Evolutionary conservation across 2,888 invertebrate genomes (phyloP).

Genomic region (Pherbina coryleti): DNA sequence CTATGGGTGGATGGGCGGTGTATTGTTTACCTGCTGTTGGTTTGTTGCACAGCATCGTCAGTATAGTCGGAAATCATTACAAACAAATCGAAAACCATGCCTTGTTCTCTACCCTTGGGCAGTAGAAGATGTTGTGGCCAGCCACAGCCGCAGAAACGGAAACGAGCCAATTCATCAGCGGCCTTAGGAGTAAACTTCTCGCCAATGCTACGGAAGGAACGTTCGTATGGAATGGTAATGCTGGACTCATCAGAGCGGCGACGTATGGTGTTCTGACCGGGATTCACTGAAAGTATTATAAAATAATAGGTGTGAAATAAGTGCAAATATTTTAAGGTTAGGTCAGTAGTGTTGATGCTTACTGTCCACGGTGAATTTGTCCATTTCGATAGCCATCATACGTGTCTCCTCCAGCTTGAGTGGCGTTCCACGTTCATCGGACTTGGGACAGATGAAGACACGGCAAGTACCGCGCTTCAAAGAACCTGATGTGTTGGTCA

Average conservation of each 20-base stretch:
- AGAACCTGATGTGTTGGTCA: constrained; percentile 71
- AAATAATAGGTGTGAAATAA: neutral
- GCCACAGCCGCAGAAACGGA: constrained; percentile 89
- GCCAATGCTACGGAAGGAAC: constrained; percentile 81
- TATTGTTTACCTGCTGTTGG: constrained; percentile 48
- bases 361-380: constrained; percentile 75
- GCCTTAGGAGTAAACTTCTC: constrained; percentile 70
- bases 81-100: constrained; percentile 78
- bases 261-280: constrained; percentile 77
- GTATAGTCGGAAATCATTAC: constrained; percentile 82
- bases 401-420: constrained; percentile 74
- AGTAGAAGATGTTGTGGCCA: constrained; percentile 87
- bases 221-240: constrained; percentile 85
- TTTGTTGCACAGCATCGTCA: constrained; percentile 71
- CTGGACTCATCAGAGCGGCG: constrained; percentile 79
- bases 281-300: constrained; percentile 72
- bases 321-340: neutral
- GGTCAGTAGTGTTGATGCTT: constrained; percentile 60
- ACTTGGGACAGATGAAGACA: constrained; percentile 76
- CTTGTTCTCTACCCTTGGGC: constrained; percentile 78
- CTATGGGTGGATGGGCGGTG: no score
- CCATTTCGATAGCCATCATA: constrained; percentile 76
- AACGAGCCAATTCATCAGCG: constrained; percentile 71
- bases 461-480: constrained; percentile 74
- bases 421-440: constrained; percentile 75